Evolutionary conservation across 2,113 vertebrate genomes (phyloP), one percentile per base, ranked within the genome.

Genomic region (Tringa solitaria): DNA sequence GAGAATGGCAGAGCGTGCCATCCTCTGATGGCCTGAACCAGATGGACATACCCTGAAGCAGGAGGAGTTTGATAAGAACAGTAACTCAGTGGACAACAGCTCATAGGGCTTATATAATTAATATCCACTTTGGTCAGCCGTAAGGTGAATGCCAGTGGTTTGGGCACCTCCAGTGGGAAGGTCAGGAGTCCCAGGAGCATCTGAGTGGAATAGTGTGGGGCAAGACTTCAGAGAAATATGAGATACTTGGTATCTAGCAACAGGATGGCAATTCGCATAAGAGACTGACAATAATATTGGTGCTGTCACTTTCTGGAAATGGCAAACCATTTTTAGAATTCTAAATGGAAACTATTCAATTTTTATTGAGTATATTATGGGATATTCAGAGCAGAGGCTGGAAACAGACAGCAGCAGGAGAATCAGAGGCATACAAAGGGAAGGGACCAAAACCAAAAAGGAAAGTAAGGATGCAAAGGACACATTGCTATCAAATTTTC

Each of bases 311-410:
- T 94, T 90, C 79, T 92, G 79, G 64, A 93, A 92, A 88, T 51
- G 30, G 51, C 41, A 92, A 96, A 70, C 32, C n/a, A 78, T 86
- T 93, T 93, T 95, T 90, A 93, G 79, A 96, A 96, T 87, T 80
- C 56, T 89, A 78, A 94, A 60, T 86, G 80, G 70, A 89, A 95
- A 94, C 11, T 78, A 92, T 85, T 94, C 80, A 43, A 43, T 84
- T 89, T 90, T 96, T 95, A 94, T 92, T 86, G 79, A 90, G 68
- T 54, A 48, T 5, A 20, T 88, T 82, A 72, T 67, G 56, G 43
- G 26, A 63, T 78, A 90, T 67, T 84, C 72, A 56, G n/a, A 35
- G 39, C 20, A 91, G 30, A 90, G 39, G 9, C 79, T 75, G 27
- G 73, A 89, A 95, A 73, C 22, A 24, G 23, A 86, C 65, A 90